Base-by-base conservation (phyloP, 2,888 invertebrate species). In the Boloria selene region DNA sequence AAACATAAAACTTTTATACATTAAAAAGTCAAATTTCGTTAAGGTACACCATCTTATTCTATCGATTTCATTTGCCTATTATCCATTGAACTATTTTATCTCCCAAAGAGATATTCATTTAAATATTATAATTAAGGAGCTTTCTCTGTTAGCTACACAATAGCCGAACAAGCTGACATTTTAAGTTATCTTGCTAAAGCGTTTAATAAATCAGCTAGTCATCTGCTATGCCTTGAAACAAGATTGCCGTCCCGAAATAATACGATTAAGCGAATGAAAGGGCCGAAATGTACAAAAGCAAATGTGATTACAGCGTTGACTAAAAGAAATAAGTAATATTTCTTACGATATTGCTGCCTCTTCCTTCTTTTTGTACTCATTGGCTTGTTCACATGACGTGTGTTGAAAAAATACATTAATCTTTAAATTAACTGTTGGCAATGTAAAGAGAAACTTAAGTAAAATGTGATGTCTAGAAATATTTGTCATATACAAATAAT, bases 241-340 rank as follows among this genome's bases (percentile, higher is more conserved):
- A 85, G 80, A 86, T 86, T 81, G 83, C 81, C 83, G 84, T 80
- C 83, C 87, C 87, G 85, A 87, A 89, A 90, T 91, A 91, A 91
- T 90, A 80, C 88, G 90, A 91, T 91, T 91, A 91, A 87, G 85
- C 85, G 88, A 88, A 86, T 87, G 88, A 90, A 90, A 90, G 88
- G 86, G 82, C 86, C 88, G 81, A 87, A 87, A 87, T 86, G 89
- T 90, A 90, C 90, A 90, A 90, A 81, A 90, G 89, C 84, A 88
- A 89, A 91, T 90, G 90, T 90, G 90, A 91, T 91, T 91, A 91
- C 89, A 83, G 85, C 82, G 82, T 83, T 84, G 85, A 84, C 85
- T 83, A 79, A 85, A 82, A 85, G 85, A 89, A 89, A 90, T 90
- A 88, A 88, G 84, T 86, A 87, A 90, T 90, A 89, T 90, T 90